These are phyloP conservation scores for Aphelinus atriplicis DNA, from an alignment of 1,140 invertebrate genomes.

Conservation along the genomic window DNA sequence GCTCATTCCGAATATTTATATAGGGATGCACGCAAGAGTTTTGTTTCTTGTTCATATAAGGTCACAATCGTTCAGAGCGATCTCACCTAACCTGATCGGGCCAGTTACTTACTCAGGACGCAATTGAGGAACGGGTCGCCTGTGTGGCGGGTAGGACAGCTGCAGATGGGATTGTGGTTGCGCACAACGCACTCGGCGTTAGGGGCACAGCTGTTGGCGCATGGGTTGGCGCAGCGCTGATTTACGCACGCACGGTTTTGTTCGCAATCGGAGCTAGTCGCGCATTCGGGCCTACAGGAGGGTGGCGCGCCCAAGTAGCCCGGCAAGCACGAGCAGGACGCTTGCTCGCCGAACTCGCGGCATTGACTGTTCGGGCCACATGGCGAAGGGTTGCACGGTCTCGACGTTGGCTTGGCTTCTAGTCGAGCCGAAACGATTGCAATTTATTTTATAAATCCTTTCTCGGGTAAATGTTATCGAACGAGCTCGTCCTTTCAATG, in stretches of 20 bases:
- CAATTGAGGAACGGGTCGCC: conserved; percentile 76
- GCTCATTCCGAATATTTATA: conserved; percentile 81
- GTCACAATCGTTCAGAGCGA: conserved; percentile 34
- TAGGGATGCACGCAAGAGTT: conserved; percentile 82
- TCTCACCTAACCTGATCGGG: conserved; percentile 45
- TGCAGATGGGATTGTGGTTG: conserved; percentile 74
- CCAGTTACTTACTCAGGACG: conserved; percentile 68
- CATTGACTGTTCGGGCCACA: conserved; percentile 83
- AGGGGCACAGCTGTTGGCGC: conserved; percentile 78
- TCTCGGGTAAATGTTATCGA: too few species aligned
- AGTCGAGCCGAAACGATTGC: too few species aligned
- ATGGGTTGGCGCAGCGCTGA: conserved; percentile 82
- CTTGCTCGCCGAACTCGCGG: conserved; percentile 71
- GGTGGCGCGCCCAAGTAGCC: conserved; percentile 78
- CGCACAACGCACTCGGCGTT: conserved; percentile 70
- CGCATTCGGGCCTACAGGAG: conserved; percentile 79
- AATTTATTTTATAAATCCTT: too few species aligned
- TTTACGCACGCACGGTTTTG: conserved; percentile 78
- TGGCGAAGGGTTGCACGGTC: conserved; percentile 72
- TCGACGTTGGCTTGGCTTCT: conserved; percentile 24
- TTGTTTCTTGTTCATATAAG: conserved; percentile 71
- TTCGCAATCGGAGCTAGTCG: conserved; percentile 81
- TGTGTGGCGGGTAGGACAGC: conserved; percentile 69
- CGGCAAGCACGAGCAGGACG: conserved; percentile 74
- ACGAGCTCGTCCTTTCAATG: too few species aligned